phyloP scores from a whole-genome alignment of 1,140 invertebrate genomes.

The Rhagoletis zephyria region DNA sequence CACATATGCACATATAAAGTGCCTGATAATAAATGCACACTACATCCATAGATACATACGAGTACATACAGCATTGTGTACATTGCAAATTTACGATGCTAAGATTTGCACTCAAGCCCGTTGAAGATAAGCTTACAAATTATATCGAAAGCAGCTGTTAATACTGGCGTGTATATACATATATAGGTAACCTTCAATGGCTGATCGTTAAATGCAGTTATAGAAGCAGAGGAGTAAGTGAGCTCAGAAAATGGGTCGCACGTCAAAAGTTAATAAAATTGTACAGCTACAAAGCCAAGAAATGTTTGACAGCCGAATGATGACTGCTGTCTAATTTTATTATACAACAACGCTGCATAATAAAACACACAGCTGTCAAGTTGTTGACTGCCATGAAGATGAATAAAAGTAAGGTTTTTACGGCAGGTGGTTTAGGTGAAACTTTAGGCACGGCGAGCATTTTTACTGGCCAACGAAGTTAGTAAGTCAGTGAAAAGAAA shows the following conservation, averaged over 20 bases:
- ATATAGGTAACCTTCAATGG: background rate
- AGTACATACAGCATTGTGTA: too few relatives aligned
- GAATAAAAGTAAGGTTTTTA: too few relatives aligned
- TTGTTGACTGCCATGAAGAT: too few relatives aligned
- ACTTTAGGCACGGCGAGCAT: background rate
- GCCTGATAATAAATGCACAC: too few relatives aligned
- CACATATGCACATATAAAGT: too few relatives aligned
- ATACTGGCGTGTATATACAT: background rate
- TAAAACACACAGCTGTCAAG: too few relatives aligned
- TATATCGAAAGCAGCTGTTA: background rate
- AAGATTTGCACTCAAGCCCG: background rate
- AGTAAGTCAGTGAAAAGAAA: background rate
- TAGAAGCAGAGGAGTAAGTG: background rate
- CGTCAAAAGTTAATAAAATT: background rate
- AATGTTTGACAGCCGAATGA: background rate
- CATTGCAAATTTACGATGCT: background rate
- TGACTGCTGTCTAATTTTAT: constrained; percentile 15
- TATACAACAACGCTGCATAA: background rate
- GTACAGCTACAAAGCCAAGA: background rate
- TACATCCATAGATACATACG: background rate
- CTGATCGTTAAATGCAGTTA: background rate
- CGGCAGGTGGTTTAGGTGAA: background rate
- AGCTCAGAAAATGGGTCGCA: background rate
- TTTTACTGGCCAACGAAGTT: background rate
- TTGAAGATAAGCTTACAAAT: background rate